Evolutionary conservation across 2,888 invertebrate species (phyloP).

Genomic region (Acleris sparsana): DNA sequence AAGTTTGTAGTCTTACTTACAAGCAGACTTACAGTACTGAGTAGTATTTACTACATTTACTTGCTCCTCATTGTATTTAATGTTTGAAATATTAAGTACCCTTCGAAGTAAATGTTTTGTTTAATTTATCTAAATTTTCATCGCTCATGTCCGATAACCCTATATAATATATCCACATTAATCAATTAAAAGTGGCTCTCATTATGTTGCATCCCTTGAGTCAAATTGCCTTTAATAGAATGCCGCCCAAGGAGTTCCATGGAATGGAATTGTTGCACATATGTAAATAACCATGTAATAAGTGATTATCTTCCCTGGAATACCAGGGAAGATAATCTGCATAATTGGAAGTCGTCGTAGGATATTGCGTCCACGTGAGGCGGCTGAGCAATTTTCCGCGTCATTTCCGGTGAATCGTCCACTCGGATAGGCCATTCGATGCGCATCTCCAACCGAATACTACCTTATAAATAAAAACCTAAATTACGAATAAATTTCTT

Average conservation of each 20-base stretch:
- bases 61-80: too few species aligned
- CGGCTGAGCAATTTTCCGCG: slow-evolving; percentile 80
- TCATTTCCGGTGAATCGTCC: slow-evolving; percentile 79
- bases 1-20: too few species aligned
- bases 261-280: slow-evolving; percentile 34
- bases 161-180: too few species aligned
- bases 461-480: slow-evolving; percentile 53
- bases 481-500: slow-evolving; percentile 62
- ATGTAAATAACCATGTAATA: slow-evolving; percentile 61
- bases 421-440: slow-evolving; percentile 61
- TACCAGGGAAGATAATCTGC: slow-evolving; percentile 75
- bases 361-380: slow-evolving; percentile 81
- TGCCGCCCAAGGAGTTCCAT: slow-evolving; percentile 13
- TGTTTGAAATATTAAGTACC: too few species aligned
- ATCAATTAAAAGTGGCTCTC: too few species aligned
- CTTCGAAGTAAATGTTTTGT: too few species aligned
- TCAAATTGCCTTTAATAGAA: slow-evolving; percentile 7
- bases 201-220: neutral
- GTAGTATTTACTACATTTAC: too few species aligned
- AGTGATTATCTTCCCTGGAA: too few species aligned
- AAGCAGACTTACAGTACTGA: too few species aligned
- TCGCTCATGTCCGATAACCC: too few species aligned
- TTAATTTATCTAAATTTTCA: too few species aligned
- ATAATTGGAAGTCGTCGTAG: slow-evolving; percentile 80
- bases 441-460: slow-evolving; percentile 54